Base-by-base conservation (phyloP, 2,113 vertebrate genomes). In the Bettongia penicillata region DNA sequence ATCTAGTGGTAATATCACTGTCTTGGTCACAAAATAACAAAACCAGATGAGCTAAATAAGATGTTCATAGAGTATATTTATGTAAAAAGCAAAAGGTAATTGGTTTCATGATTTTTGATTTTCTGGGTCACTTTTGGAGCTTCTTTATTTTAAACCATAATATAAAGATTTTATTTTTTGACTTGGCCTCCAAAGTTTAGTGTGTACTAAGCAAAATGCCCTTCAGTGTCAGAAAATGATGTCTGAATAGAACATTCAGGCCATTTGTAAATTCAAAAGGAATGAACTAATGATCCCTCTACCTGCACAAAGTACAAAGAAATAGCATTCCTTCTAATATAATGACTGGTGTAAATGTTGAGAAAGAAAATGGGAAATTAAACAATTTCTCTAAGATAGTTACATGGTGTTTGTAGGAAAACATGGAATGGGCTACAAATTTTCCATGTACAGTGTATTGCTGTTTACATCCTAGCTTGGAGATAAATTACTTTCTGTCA, bases 401-500 rank as follows among this genome's bases (percentile, higher is more conserved):
- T 28, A 3, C 3, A 24, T 31, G 51, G 0, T 50, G 3, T n/a
- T 93, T 43, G 43, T 89, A 94, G 19, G 26, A 25, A 91, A 94
- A 68, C 22, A 43, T 28, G 61, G 61, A 93, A 92, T 10, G 0
- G 28, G 0, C 19, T 94, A 2, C 11, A 92, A 47, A 95, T 91
- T 53, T 96, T 3, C 92, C 0, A 12, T 31, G 68, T 47, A 43
- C 0, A 90, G 1, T 53, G 90, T 91, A 50, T 49, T 95, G 47
- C 52, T 23, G 92, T 92, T 93, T 90, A n/a, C 9, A 52, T 43
- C 3, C 52, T 55, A 25, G 11, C 10, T 95, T 49, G 51, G 94
- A 91, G 23, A 68, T 95, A 91, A 89, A 94, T 90, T 93, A 61
- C 53, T 93, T 92, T 94, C 49, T 94, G 84, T 53, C 47, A 89